These are phyloP conservation scores for Parus major DNA, from an alignment of 2,113 vertebrate genomes.

Conservation along the genomic window DNA sequence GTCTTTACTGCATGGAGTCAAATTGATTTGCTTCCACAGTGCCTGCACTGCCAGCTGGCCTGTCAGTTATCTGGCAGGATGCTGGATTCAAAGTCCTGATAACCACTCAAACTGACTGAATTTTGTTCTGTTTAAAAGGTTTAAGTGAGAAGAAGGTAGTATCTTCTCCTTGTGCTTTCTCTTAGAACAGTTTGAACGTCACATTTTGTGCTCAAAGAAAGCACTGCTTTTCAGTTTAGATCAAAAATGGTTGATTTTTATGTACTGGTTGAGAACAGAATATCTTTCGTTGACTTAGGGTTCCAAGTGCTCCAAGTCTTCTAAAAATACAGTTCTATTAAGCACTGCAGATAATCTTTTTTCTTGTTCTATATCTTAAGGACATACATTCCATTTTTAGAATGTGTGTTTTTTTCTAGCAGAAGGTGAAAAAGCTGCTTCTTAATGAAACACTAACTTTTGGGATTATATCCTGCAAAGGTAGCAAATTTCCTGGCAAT, in stretches of 20 bases:
- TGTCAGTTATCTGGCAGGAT: neutral
- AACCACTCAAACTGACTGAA: neutral
- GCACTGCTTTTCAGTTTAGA: neutral
- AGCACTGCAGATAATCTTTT: neutral
- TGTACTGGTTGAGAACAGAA: neutral
- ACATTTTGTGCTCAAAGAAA: neutral
- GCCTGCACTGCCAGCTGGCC: neutral
- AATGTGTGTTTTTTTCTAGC: neutral
- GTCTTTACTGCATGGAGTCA: neutral
- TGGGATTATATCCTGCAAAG: neutral
- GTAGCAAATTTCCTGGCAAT: neutral
- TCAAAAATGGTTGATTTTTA: neutral
- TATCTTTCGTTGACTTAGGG: neutral
- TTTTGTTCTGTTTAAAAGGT: neutral
- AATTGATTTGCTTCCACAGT: neutral
- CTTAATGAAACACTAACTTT: neutral
- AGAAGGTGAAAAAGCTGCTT: neutral
- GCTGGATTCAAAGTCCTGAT: neutral
- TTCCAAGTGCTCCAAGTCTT: neutral
- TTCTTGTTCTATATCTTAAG: neutral
- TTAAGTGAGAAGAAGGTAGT: neutral
- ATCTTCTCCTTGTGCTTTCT: neutral
- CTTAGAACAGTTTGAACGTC: accelerated
- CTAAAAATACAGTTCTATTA: neutral
- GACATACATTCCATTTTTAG: neutral